phyloP scores from a whole-genome alignment of 1,140 invertebrate genomes.

The Drosophila aff. region DNA sequence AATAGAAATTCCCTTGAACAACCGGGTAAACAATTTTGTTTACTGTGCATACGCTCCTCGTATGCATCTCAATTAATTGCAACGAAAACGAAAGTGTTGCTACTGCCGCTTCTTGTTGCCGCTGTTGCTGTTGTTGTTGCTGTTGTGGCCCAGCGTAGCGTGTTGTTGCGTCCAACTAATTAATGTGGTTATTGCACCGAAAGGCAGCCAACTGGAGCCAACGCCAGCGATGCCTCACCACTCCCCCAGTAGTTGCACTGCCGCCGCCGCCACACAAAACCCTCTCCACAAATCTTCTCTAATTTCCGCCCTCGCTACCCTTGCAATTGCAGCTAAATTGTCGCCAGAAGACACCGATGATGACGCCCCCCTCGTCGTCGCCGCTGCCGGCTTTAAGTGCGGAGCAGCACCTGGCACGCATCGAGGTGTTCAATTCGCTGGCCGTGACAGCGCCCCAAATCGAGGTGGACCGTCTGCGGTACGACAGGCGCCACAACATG shows the following conservation, averaged over 20 bases:
- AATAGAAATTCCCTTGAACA: background rate
- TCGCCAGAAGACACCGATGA: conserved; percentile 48
- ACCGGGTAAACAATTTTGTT: background rate
- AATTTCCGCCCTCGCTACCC: background rate
- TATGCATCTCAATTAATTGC: conserved; percentile 74
- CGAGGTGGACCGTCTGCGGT: conserved; percentile 87
- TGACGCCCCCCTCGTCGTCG: conserved; percentile 10
- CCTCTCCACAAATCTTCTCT: background rate
- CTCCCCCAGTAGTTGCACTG: conserved; percentile 1
- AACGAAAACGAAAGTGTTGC: conserved; percentile 80
- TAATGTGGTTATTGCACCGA: conserved; percentile 83
- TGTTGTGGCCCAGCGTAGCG: conserved; percentile 60
- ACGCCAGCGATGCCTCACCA: conserved; percentile 17
- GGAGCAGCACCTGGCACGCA: conserved; percentile 86
- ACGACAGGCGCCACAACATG: conserved; percentile 80
- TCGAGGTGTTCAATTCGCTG: conserved; percentile 92
- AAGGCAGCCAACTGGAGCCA: conserved; percentile 72
- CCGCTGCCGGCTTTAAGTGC: conserved; percentile 35
- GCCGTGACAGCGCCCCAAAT: conserved; percentile 91
- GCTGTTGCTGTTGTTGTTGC: conserved; percentile 31
- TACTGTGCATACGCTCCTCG: conserved; percentile 16
- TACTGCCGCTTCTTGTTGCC: conserved; percentile 22
- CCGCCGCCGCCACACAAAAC: background rate
- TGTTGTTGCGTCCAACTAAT: conserved; percentile 68
- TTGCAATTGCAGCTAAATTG: conserved; percentile 82